These are phyloP conservation scores for Equus przewalskii DNA, from an alignment of 2,113 vertebrate species.

Conservation along the genomic window DNA sequence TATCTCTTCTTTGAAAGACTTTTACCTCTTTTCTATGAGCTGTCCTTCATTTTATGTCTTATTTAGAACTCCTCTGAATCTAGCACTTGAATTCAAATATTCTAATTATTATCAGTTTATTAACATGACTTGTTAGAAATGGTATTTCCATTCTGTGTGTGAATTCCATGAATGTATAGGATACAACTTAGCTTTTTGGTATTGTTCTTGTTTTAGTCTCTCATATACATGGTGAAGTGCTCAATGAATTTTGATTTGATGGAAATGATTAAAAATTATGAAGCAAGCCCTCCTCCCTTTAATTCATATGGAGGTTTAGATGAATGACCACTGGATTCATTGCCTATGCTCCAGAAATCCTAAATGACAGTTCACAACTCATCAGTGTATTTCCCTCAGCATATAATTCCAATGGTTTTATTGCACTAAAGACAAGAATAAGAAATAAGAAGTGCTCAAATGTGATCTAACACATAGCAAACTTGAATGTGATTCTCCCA, in stretches of 20 bases:
- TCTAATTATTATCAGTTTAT: background rate
- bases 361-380: background rate
- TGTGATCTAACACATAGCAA: background rate
- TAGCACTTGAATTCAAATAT: background rate
- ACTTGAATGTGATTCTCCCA: background rate
- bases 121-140: background rate
- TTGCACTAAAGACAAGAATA: background rate
- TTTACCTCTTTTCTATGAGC: background rate
- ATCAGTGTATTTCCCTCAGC: background rate
- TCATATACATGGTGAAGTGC: background rate
- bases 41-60: background rate
- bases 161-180: background rate
- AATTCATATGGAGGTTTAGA: background rate
- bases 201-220: background rate
- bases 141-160: background rate
- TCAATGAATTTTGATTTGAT: background rate
- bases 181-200: background rate
- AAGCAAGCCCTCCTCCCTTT: background rate
- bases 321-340: background rate
- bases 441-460: background rate
- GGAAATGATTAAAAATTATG: background rate
- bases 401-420: background rate
- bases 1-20: background rate
- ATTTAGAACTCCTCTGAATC: background rate
- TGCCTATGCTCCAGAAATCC: background rate